Base-by-base conservation (phyloP, 2,797 vertebrate species). In the Enteromius treurensis region DNA sequence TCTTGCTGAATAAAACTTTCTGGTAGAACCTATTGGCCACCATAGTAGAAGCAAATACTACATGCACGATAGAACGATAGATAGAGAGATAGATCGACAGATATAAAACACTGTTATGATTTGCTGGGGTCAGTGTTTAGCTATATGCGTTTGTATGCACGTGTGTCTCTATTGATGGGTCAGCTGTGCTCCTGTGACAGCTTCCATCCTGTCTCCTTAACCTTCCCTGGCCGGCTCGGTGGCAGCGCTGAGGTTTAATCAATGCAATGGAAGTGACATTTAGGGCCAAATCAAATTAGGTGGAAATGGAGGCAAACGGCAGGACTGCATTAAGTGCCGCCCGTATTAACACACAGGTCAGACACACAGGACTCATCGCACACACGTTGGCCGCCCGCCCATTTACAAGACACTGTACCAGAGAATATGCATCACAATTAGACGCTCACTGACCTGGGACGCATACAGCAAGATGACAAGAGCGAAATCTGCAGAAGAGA, bases 211-310 rank as follows among this genome's bases (percentile, higher is more conserved):
- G 92, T 88, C 89, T 93, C 92, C 94, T 92, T 95, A 91, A 94
- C 95, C 95, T 93, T 92, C 78, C 88, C 91, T 90, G 93, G 92
- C 90, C 90, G 87, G 85, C 92, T 93, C 94, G 86, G 93, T 95
- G 90, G 94, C 93, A 89, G 71, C 92, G 90, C 87, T 93, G 95
- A 96, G 92, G 95, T 95, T 95, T 96, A 96, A 97, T 98, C 97
- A 96, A 96, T 97, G 95, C 94, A 93, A 92, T 94, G 93, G 93
- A 96, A 97, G 96, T 95, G 96, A 96, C 96, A 96, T 97, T 97
- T 96, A 90, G 91, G 94, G 96, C 95, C 95, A 96, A 97, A 98
- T 97, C 96, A 96, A 97, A 98, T 98, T 97, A 98, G 95, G 96
- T 96, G 95, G 95, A 96, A 96, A 97, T 94, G 93, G 96, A 96